Evolutionary conservation across 2,113 vertebrate genomes (phyloP).

Genomic region (Meles meles): DNA sequence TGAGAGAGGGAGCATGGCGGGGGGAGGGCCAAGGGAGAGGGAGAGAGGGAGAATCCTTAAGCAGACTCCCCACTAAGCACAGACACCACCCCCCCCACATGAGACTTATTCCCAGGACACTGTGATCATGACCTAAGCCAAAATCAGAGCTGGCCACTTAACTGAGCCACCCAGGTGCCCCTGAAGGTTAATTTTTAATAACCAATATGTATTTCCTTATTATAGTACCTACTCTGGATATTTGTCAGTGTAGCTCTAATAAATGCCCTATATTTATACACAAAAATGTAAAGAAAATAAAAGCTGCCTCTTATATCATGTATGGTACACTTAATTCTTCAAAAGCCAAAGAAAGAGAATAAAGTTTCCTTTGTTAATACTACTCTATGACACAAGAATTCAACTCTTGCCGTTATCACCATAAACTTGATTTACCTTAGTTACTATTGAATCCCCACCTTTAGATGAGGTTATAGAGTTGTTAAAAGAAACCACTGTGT

Average conservation of each 20-base stretch:
- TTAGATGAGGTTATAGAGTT: background rate
- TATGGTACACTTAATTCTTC: background rate
- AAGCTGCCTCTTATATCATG: background rate
- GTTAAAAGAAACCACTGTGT: background rate
- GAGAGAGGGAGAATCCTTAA: background rate
- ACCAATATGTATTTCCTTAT: background rate
- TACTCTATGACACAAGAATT: background rate
- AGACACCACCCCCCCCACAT: background rate
- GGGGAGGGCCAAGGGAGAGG: too few species aligned
- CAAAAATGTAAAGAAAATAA: background rate
- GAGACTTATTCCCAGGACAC: background rate
- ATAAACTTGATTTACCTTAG: background rate
- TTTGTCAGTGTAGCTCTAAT: conserved; percentile 17
- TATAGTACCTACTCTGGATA: background rate
- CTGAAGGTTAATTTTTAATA: background rate
- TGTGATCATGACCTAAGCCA: background rate
- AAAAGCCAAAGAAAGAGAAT: background rate
- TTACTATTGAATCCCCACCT: background rate
- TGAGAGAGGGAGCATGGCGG: too few species aligned
- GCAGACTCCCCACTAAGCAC: background rate
- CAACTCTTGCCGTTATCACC: background rate
- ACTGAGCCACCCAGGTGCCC: background rate
- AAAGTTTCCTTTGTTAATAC: background rate
- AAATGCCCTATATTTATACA: background rate
- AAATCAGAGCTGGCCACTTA: background rate